Conservation (phyloP, 37 sponge, comb jelly and placozoan species). For the Ephydatia muelleri region DNA sequence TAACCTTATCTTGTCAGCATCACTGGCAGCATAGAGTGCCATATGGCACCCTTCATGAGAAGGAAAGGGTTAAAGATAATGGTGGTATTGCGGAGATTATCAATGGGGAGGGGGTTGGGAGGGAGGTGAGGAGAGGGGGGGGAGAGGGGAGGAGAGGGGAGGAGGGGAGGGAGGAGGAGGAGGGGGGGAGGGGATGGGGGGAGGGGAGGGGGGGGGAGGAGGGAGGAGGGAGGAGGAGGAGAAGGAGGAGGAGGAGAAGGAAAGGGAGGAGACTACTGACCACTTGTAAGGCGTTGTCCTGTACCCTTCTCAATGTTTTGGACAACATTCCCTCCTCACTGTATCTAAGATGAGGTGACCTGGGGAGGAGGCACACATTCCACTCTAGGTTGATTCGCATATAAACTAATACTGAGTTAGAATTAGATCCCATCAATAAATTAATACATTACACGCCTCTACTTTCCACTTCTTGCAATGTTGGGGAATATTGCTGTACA, state of each 20-base stretch:
- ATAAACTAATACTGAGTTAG: too few relatives aligned
- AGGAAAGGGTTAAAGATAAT: too few relatives aligned
- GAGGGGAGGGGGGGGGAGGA: background rate
- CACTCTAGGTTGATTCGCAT: too few relatives aligned
- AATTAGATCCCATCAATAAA: too few relatives aligned
- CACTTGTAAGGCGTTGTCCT: constrained; percentile 22
- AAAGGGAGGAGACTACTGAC: constrained; percentile 12
- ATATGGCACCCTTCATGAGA: constrained; percentile 78
- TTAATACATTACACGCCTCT: too few relatives aligned
- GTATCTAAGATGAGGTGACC: constrained; percentile 16
- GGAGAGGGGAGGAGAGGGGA: too few relatives aligned
- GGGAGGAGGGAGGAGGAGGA: background rate
- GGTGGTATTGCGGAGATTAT: too few relatives aligned
- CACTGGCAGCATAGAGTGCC: constrained; percentile 88
- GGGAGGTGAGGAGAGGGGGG: background rate
- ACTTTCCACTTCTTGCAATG: constrained; percentile 24
- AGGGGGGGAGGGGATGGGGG: background rate
- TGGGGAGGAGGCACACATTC: background rate
- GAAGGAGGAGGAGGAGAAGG: background rate
- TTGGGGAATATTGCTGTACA: constrained; percentile 42
- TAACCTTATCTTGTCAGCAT: constrained; percentile 83
- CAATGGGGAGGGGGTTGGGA: background rate
- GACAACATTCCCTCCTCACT: constrained; percentile 55
- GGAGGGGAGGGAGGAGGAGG: too few relatives aligned
- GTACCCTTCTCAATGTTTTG: constrained; percentile 28